Base-by-base conservation (phyloP, 2,888 invertebrate species). In the Lydus trimaculatus region DNA sequence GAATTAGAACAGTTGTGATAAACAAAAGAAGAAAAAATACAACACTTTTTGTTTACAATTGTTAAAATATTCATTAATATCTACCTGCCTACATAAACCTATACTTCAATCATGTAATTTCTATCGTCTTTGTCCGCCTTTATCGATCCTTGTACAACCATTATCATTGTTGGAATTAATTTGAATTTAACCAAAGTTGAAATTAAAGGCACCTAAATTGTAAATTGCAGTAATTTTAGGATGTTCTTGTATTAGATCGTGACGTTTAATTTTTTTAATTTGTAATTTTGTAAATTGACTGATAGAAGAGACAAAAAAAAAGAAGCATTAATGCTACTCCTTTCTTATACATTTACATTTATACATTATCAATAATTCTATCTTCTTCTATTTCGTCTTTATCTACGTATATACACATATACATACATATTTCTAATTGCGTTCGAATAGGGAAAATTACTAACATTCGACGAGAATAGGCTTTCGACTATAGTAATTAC, bases 401-500 rank as follows among this genome's bases (percentile, higher is more conserved):
- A 20, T 48, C n/a, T n/a, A n/a, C n/a, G n/a, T n/a, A n/a, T n/a
- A n/a, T n/a, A n/a, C n/a, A n/a, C n/a, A n/a, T n/a, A n/a, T n/a
- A n/a, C n/a, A n/a, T n/a, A n/a, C n/a, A 23, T 23, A 8, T 28
- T 56, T 25, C 15, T 56, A 56, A n/a, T 11, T 28, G 25, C 13
- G 4, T 28, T 28, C n/a, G 7, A n/a, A 56, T 25, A 28, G 28
- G 7, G 56, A 25, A 56, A 56, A 56, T 56, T 56, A 56, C 56
- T 15, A 7, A n/a, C 11, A 28, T 25, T 56, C n/a, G n/a, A 28
- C 56, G 25, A 28, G n/a, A 56, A 56, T 56, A 56, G 56, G 25
- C 56, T 25, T 25, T 56, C 11, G 15, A n/a, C n/a, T n/a, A 20
- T 61, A 17, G 43, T 39, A 61, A 61, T 61, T 61, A 33, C 39